These are phyloP conservation scores for Sturnira hondurensis DNA, from an alignment of 2,113 vertebrate genomes.

Conservation along the genomic window DNA sequence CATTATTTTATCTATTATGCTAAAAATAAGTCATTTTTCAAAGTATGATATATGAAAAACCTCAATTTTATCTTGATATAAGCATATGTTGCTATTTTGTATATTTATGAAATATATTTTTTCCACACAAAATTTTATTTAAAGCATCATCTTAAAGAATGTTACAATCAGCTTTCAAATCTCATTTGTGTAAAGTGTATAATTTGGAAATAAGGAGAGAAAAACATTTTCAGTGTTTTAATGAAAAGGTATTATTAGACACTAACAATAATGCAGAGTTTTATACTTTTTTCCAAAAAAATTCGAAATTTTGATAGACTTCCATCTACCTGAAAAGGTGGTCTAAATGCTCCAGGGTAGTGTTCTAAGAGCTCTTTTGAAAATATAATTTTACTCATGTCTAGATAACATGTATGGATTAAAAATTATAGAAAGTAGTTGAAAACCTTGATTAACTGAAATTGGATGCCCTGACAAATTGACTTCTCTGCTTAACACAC, in stretches of 20 bases:
- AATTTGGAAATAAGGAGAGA: not conserved
- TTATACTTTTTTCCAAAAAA: not conserved
- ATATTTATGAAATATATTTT: not conserved
- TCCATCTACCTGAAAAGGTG: not conserved
- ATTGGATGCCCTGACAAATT: not conserved
- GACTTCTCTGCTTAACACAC: not conserved
- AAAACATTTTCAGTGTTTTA: not conserved
- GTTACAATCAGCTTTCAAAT: not conserved
- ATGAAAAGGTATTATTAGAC: not conserved
- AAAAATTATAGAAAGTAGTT: slow-evolving; percentile 34
- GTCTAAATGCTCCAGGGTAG: not conserved
- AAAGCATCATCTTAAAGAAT: not conserved
- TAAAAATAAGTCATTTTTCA: not conserved
- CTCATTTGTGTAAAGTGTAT: not conserved
- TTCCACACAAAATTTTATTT: not conserved
- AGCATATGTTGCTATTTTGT: not conserved
- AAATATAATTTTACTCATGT: not conserved
- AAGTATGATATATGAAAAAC: not conserved
- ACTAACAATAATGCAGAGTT: not conserved
- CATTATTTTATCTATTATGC: not conserved
- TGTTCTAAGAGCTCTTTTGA: slow-evolving; percentile 3
- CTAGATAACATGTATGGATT: slow-evolving; percentile 44
- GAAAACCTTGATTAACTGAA: slow-evolving; percentile 5
- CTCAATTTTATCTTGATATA: not conserved
- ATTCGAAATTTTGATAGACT: not conserved